A percentile compares a stretch with the other conserved stretches of the same genome.
Conservation (phyloP, 1,140 invertebrate genomes). For the Rhyzopertha dominica region DNA sequence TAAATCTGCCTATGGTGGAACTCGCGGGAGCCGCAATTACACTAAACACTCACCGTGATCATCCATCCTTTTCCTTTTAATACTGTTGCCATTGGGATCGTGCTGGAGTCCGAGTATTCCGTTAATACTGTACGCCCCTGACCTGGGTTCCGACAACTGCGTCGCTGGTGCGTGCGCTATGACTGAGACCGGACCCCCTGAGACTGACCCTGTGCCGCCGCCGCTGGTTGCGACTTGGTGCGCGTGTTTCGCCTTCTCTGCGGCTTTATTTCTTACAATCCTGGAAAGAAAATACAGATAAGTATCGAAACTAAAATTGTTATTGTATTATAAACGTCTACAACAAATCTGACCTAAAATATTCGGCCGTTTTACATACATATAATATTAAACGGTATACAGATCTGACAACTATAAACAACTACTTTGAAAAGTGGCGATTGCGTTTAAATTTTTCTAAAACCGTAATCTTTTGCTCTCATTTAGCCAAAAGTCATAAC, state of each 20-base stretch:
- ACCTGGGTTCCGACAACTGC: slow-evolving; percentile 48
- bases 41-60: slow-evolving; percentile 54
- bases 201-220: slow-evolving; percentile 44
- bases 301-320: no score
- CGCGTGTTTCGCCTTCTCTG: slow-evolving; percentile 90
- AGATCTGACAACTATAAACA: no score
- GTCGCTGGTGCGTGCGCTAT: slow-evolving; percentile 63
- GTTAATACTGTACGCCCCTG: slow-evolving; percentile 86
- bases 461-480: no score
- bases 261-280: slow-evolving; percentile 94
- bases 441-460: no score
- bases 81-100: slow-evolving; percentile 64
- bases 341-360: no score
- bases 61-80: slow-evolving; percentile 67
- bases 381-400: no score
- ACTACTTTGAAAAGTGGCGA: no score
- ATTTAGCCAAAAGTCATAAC: no score
- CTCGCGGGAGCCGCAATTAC: not conserved
- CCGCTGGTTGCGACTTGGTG: slow-evolving; percentile 65
- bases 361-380: no score
- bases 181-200: slow-evolving; percentile 56
- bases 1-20: not conserved
- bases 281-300: slow-evolving; percentile 56
- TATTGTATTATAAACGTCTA: no score
- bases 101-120: slow-evolving; percentile 88